Evolutionary conservation across 2,113 vertebrate genomes (phyloP), one percentile per base, ranked within the genome.

Genomic region (Murina feae): DNA sequence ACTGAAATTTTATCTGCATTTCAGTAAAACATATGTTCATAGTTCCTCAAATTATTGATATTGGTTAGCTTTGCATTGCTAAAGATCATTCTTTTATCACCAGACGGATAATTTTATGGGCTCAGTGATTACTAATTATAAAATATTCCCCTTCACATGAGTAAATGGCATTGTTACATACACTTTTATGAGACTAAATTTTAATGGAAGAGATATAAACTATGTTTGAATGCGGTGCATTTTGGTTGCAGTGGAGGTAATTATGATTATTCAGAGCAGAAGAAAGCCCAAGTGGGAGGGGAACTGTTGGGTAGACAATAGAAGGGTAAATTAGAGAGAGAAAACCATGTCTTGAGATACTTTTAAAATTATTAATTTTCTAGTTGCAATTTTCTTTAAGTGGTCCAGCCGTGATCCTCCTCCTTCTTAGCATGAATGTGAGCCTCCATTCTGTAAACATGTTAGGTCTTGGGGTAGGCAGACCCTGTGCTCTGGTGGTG

Each of bases 11-110:
- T 51, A 63, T 81, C 23, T 86, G 58, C 72, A 91, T 90, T 69
- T 74, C 32, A 72, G 28, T 30, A 12, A 69, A 90, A 51, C 9
- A 44, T 1, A 1, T 14, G 91, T 97, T 95, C n/a, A 93, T 39
- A 60, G 93, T 82, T 98, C 58, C 47, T 97, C 37, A 89, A 39
- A 58, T 58, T 65, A 37, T 47, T 96, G 14, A 85, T 91, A 71
- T 89, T 91, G 91, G 49, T 1, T 94, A 69, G 20, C 25, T 93
- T n/a, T 47, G 74, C 25, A 89, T 60, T 91, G 4, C 6, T 94
- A 44, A 95, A 95, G 55, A 72, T 28, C 30, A 92, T 90, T 93
- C 14, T 69, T 88, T 90, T 35, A 63, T 87, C 69, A 5, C 23
- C 74, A 92, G 74, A 72, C 51, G 25, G 0, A 60, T 96, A 7